Evolutionary conservation across 1,140 invertebrate genomes (phyloP).

Genomic region (Aphis gossypii): DNA sequence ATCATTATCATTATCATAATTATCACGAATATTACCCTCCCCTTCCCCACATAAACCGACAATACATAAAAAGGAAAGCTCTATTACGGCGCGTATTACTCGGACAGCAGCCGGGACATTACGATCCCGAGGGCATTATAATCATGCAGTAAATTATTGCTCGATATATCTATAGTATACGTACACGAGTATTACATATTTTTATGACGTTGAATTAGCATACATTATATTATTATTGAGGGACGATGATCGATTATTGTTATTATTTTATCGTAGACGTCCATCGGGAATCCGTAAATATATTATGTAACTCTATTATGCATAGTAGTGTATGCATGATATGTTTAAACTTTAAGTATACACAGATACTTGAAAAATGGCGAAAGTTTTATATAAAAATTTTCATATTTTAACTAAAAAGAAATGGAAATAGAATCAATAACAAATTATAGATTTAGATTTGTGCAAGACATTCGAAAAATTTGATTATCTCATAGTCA

Average conservation of each 20-base stretch:
- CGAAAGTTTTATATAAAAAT: not conserved
- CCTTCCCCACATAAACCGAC: too few species aligned
- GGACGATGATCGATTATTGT: not conserved
- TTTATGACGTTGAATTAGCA: not conserved
- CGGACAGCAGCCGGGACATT: not conserved
- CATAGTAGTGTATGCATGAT: not conserved
- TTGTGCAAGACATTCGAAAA: not conserved
- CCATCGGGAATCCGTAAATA: not conserved
- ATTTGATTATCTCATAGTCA: not conserved
- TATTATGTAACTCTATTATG: too few species aligned
- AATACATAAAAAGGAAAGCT: too few species aligned
- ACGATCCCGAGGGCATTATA: not conserved
- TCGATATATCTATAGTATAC: not conserved
- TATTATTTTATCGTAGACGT: not conserved
- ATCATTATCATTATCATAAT: not conserved
- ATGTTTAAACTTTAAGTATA: not conserved
- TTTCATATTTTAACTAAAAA: not conserved
- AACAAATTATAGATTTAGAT: not conserved
- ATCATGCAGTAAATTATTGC: not conserved
- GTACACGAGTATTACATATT: not conserved
- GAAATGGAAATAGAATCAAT: too few species aligned
- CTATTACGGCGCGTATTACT: too few species aligned
- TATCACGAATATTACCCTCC: not conserved
- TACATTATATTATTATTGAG: not conserved
- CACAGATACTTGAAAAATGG: not conserved